These are phyloP conservation scores for Eilema caniola DNA, from an alignment of 2,888 invertebrate genomes.

Conservation along the genomic window DNA sequence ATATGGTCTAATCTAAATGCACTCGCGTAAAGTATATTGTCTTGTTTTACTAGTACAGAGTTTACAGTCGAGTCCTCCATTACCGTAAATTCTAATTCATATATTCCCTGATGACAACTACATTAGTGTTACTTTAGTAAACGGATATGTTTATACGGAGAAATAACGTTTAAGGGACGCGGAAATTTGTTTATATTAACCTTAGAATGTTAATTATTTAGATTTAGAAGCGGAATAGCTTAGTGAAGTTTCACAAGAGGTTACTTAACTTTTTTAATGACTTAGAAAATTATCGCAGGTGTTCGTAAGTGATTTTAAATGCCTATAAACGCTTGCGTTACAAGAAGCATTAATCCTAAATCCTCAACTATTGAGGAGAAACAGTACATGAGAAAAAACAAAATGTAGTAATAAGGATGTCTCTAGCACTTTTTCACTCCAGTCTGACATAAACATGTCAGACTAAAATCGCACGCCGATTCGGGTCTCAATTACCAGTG, in stretches of 20 bases:
- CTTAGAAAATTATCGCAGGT: neutral
- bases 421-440: too few relatives aligned
- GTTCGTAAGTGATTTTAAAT: neutral
- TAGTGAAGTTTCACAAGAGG: neutral
- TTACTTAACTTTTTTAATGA: neutral
- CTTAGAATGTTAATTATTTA: neutral
- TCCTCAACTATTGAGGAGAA: too few relatives aligned
- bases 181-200: neutral
- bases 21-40: slow-evolving; percentile 29
- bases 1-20: slow-evolving; percentile 29
- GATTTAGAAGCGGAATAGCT: neutral
- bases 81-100: slow-evolving; percentile 59
- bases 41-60: slow-evolving; percentile 29
- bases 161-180: slow-evolving; percentile 23
- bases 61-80: slow-evolving; percentile 48
- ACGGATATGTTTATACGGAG: slow-evolving; percentile 36
- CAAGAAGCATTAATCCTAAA: too few relatives aligned
- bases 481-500: too few relatives aligned
- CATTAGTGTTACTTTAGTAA: slow-evolving; percentile 31
- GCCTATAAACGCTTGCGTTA: neutral
- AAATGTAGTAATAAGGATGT: too few relatives aligned
- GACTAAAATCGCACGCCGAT: too few relatives aligned
- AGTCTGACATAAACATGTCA: too few relatives aligned
- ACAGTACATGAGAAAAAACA: too few relatives aligned
- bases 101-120: slow-evolving; percentile 45